These are phyloP conservation scores for Caenorhabditis remanei DNA, from an alignment of 1,140 invertebrate genomes.

Conservation along the genomic window DNA sequence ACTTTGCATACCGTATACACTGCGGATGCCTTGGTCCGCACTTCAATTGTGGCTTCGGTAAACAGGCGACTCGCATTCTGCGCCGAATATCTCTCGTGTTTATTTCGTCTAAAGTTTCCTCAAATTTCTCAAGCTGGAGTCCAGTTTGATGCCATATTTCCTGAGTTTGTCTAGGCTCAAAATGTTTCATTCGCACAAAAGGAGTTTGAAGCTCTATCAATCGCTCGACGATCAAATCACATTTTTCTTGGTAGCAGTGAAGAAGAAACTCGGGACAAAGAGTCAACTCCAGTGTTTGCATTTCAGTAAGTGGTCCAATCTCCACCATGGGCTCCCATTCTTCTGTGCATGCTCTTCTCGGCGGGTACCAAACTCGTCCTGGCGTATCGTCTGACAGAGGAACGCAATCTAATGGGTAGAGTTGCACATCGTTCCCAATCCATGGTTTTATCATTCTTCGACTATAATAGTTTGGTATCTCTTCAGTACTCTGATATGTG, in stretches of 20 bases:
- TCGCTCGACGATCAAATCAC: background rate
- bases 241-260: background rate
- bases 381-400: background rate
- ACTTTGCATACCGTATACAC: background rate
- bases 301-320: slow-evolving; percentile 7
- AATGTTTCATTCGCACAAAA: background rate
- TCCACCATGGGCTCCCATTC: background rate
- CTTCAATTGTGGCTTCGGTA: background rate
- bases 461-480: too few relatives aligned
- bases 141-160: too few relatives aligned
- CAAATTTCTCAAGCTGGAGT: too few relatives aligned
- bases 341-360: background rate
- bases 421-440: background rate
- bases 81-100: too few relatives aligned
- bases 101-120: too few relatives aligned
- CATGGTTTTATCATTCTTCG: background rate
- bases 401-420: background rate
- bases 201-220: background rate
- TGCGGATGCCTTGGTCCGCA: background rate
- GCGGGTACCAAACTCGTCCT: slow-evolving; percentile 1
- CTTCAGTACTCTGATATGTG: too few relatives aligned
- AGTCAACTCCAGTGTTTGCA: background rate
- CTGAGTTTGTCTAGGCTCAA: background rate
- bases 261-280: background rate
- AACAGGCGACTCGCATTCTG: background rate